Base-by-base conservation (phyloP, 1,140 invertebrate genomes). In the Gryllus bimaculatus region DNA sequence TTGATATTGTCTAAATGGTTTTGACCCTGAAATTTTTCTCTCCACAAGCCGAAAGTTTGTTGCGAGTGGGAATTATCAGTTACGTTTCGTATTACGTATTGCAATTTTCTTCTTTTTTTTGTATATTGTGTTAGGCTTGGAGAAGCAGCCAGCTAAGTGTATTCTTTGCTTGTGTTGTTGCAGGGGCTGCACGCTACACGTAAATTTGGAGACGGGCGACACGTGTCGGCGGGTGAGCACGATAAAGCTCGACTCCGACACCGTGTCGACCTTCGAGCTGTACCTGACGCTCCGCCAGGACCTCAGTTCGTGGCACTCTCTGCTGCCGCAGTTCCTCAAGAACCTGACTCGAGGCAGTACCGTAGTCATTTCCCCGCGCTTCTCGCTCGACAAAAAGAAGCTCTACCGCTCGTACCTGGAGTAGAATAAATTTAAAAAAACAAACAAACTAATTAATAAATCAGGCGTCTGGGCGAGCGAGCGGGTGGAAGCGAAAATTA, bases 251-350 rank as follows among this genome's bases (percentile, higher is more conserved):
- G 94, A 96, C 86, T 91, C 92, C 54, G 90, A 90, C 82, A 93
- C 93, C 12, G 92, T 95, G 54, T 92, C 94, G 39, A 96, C 95
- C 39, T 96, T 96, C 83, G 94, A 96, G 86, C 87, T 95, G 80
- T 93, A 93, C 85, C 87, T 95, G 48, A 95, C 94, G 20, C 88
- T 96, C 48, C 94, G 93, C 85, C 93, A 95, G 84, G 92, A 93
- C 83, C 83, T 82, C 73, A 92, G 91, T 80, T 91, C 92, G 81
- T 96, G 94, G 94, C 92, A 93, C 81, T 92, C 91, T 81, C 86
- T 94, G 81, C 88, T 95, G 85, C 94, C 93, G 83, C 92, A 94
- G 85, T 94, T 95, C 86, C 88, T 94, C 86, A 94, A 94, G 93
- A 94, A 94, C 85, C 86, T 95, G 81, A 92, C 93, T 78, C 90